Base-by-base conservation (phyloP, 2,888 invertebrate species). In the Heterodera filipjevi region DNA sequence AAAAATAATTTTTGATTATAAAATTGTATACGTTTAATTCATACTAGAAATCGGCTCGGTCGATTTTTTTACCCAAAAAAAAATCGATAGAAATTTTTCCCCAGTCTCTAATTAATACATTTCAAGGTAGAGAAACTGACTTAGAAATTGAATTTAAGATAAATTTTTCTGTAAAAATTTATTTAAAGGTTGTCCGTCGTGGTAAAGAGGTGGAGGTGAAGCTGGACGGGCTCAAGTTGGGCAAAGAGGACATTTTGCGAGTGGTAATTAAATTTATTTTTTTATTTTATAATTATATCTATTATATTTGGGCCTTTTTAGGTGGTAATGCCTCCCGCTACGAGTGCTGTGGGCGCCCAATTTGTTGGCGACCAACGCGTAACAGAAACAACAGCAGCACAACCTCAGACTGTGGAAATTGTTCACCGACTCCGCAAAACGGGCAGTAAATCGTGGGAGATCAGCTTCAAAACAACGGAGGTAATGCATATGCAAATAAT, bases 391-490 rank as follows among this genome's bases (percentile, higher is more conserved):
- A 30, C 35, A 16, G 49, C 30, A 33, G 27, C 27, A 32, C 16
- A 10, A 35, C 66, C 39, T 3, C 32, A n/a, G 8, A 71, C 80
- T 10, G 78, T 83, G 27, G 84, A 82, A 33, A n/a, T 84, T 27
- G 77, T 79, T 27, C 79, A 79, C 49, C 78, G 77, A 22, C 83
- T 88, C 74, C 89, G 88, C 80, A 89, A 88, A 81, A 85, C 85
- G 71, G 83, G 88, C 44, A 75, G 66, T 22, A 86, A 85, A 81
- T 87, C 85, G 76, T 88, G 87, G 81, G 85, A 86, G 74, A 88
- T 89, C 16, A 92, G 93, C 39, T 96, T 95, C 89, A 93, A 93
- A 0, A 95, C 96, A 0, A 93, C 93, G 81, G 94, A 94, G 84
- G 95, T 96, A 70, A 16, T 14, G 5, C 10, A 27, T 12, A 33